These are phyloP conservation scores for Amyelois transitella DNA, from an alignment of 1,140 invertebrate species.

Conservation along the genomic window DNA sequence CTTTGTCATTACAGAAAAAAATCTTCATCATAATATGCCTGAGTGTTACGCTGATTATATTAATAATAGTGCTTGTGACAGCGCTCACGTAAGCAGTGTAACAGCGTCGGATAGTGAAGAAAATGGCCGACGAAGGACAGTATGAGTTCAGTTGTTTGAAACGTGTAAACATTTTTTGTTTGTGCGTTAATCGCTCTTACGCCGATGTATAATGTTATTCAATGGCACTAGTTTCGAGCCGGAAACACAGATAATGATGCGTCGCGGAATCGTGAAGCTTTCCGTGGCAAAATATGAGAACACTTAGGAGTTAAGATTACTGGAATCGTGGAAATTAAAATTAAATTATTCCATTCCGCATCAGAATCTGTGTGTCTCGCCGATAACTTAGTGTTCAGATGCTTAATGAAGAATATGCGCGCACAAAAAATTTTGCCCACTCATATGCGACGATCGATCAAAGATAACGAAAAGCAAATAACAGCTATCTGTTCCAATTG, in stretches of 20 bases:
- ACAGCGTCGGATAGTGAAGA: constrained; percentile 24
- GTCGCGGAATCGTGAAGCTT: neutral
- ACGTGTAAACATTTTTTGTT: neutral
- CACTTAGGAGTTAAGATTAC: too few species aligned
- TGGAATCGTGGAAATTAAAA: too few species aligned
- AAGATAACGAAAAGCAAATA: too few species aligned
- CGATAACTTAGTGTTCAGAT: neutral
- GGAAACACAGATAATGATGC: neutral
- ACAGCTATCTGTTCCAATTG: too few species aligned
- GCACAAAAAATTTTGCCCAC: neutral
- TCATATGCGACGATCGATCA: neutral
- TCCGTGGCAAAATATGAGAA: too few species aligned
- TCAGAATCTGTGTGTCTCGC: neutral
- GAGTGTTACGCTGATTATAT: constrained; percentile 82
- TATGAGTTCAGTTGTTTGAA: constrained; percentile 18
- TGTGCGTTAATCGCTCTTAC: neutral
- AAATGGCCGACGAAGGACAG: constrained; percentile 24
- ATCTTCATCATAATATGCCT: constrained; percentile 89
- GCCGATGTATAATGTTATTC: neutral
- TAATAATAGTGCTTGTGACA: constrained; percentile 81
- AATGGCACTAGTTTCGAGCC: neutral
- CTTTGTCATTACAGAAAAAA: constrained; percentile 89
- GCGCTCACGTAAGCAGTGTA: constrained; percentile 32
- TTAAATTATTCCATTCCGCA: neutral
- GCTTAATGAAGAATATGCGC: neutral